phyloP scores from a whole-genome alignment of 2,888 invertebrate genomes.

The Folsomia candida region DNA sequence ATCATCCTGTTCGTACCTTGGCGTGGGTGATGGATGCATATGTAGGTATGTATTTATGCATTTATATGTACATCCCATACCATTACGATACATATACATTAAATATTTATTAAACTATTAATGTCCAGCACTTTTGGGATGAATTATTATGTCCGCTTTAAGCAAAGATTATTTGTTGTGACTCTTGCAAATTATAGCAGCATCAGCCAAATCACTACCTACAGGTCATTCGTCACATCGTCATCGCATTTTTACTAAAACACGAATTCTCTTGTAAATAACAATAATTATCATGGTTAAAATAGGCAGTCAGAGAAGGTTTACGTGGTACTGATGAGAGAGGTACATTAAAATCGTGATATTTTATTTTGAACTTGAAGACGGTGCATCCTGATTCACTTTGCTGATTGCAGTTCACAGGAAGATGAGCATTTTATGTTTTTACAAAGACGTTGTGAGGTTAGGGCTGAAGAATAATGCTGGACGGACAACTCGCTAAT shows the following conservation, averaged over 20 bases:
- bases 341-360: background rate
- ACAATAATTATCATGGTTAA: background rate
- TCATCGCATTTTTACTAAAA: too few species aligned
- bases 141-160: background rate
- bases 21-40: background rate
- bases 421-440: background rate
- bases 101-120: background rate
- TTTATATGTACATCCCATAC: too few species aligned
- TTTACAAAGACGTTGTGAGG: too few species aligned
- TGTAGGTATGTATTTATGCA: too few species aligned
- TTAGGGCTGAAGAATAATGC: too few species aligned
- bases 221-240: too few species aligned
- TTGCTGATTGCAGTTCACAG: background rate
- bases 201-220: too few species aligned
- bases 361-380: background rate
- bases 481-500: too few species aligned
- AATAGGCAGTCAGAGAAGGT: background rate
- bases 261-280: background rate
- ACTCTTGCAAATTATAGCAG: background rate
- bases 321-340: background rate
- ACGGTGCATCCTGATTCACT: background rate
- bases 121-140: background rate
- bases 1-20: too few species aligned
- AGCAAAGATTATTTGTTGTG: background rate
- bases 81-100: too few species aligned